Conservation (phyloP, 2,797 vertebrate species). For the Crypturellus tataupa region DNA sequence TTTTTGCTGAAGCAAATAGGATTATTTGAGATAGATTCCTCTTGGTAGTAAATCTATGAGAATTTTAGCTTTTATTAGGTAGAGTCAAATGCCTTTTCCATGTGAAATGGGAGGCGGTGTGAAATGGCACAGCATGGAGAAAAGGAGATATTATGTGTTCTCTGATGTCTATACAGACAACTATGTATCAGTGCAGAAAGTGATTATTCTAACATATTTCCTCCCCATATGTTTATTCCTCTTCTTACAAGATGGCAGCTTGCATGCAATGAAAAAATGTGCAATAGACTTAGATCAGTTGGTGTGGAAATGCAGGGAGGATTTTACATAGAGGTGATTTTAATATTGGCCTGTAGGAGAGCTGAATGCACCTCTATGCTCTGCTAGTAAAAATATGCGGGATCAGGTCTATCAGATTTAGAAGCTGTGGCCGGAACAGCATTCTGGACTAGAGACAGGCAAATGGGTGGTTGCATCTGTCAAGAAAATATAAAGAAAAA, state of each 20-base stretch:
- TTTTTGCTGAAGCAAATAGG: neutral
- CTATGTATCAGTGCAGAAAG: slow-evolving; percentile 61
- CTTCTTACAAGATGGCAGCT: slow-evolving; percentile 70
- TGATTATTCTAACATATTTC: slow-evolving; percentile 75
- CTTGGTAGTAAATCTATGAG: slow-evolving; percentile 20
- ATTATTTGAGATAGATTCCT: neutral
- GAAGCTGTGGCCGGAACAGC: neutral
- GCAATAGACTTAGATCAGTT: neutral
- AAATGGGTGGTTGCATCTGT: neutral
- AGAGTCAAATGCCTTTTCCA: slow-evolving; percentile 63
- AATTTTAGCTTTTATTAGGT: slow-evolving; percentile 48
- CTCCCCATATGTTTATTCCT: slow-evolving; percentile 72
- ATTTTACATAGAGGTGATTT: neutral
- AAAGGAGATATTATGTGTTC: slow-evolving; percentile 65
- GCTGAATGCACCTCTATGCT: neutral
- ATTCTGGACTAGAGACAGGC: neutral
- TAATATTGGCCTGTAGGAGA: neutral
- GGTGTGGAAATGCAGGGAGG: neutral
- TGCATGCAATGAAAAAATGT: slow-evolving; percentile 36
- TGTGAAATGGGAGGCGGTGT: slow-evolving; percentile 64
- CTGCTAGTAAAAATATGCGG: neutral
- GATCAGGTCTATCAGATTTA: neutral
- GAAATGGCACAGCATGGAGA: slow-evolving; percentile 63
- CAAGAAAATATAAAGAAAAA: neutral
- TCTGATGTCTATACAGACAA: slow-evolving; percentile 71